Evolutionary conservation across 2,888 invertebrate genomes (phyloP).

Genomic region (Toxonevra muliebris): DNA sequence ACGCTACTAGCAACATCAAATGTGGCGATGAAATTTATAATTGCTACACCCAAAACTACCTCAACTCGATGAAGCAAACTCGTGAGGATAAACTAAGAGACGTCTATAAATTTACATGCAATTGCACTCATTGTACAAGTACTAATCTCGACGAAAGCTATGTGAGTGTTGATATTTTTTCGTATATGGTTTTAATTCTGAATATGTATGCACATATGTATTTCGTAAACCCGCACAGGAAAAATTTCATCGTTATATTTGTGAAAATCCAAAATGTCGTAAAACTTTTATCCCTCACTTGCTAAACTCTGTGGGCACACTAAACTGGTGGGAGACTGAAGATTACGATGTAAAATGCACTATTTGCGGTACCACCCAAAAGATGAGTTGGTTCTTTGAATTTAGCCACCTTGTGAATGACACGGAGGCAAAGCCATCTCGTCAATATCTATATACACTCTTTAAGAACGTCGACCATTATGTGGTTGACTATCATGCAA

Average conservation of each 20-base stretch:
- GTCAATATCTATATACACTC: constrained; percentile 40
- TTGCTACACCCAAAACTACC: constrained; percentile 84
- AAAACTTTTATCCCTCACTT: constrained; percentile 44
- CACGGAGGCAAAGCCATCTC: constrained; percentile 4
- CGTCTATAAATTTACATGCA: constrained; percentile 83
- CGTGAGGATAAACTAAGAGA: constrained; percentile 72
- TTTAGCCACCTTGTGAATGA: constrained; percentile 30
- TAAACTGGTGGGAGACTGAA: constrained; percentile 48
- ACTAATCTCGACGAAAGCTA: constrained; percentile 45
- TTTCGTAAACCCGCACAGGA: constrained; percentile 39
- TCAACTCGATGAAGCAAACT: constrained; percentile 70
- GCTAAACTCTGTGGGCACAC: constrained; percentile 6
- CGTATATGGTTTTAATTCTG: background rate
- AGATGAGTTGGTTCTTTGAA: constrained; percentile 37
- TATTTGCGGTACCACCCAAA: constrained; percentile 43
- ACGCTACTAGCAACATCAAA: constrained; percentile 72
- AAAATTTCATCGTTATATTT: constrained; percentile 51
- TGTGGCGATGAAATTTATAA: constrained; percentile 80
- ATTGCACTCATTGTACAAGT: constrained; percentile 74
- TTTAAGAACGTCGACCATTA: constrained; percentile 37
- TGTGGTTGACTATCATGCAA: constrained; percentile 45
- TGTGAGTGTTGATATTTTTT: constrained; percentile 41
- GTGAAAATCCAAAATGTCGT: constrained; percentile 45
- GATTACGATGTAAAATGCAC: constrained; percentile 25
- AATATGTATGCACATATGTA: background rate